A percentile compares a stretch with the other conserved stretches of the same genome.
These are phyloP conservation scores for Embidobia sp. DNA, from an alignment of 2,888 invertebrate species.

Conservation along the genomic window DNA sequence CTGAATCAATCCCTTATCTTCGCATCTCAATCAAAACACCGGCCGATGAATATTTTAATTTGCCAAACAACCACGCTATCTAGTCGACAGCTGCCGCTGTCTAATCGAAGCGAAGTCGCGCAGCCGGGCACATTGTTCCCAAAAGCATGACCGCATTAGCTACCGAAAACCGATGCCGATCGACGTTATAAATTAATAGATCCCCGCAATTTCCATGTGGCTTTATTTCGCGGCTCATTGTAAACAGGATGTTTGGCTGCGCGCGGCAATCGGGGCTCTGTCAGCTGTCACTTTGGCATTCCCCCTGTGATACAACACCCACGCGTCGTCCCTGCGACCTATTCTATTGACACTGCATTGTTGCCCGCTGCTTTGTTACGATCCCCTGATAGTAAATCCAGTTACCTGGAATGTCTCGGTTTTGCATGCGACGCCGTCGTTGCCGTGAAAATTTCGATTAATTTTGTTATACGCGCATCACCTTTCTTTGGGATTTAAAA, in stretches of 20 bases:
- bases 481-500: too few species aligned
- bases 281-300: conserved; percentile 72
- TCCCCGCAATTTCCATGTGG: conserved; percentile 54
- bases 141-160: conserved; percentile 26
- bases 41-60: too few species aligned
- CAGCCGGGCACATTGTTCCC: conserved; percentile 35
- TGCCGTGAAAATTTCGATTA: conserved; percentile 28
- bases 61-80: too few species aligned
- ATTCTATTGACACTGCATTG: conserved; percentile 69
- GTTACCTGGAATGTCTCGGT: conserved; percentile 66
- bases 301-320: conserved; percentile 68
- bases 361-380: conserved; percentile 59
- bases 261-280: conserved; percentile 64
- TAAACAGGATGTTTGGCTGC: conserved; percentile 62
- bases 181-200: conserved; percentile 58
- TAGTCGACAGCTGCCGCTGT: not conserved
- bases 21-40: too few species aligned
- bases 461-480: too few species aligned
- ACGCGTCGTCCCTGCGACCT: conserved; percentile 66
- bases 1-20: too few species aligned
- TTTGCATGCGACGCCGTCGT: conserved; percentile 51
- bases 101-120: conserved; percentile 33
- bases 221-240: conserved; percentile 59
- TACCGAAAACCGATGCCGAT: conserved; percentile 26
- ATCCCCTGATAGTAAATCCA: conserved; percentile 62